A percentile compares a stretch with the other conserved stretches of the same genome.
Conservation (phyloP, 2,797 vertebrate genomes). For the Synanceia verrucosa region DNA sequence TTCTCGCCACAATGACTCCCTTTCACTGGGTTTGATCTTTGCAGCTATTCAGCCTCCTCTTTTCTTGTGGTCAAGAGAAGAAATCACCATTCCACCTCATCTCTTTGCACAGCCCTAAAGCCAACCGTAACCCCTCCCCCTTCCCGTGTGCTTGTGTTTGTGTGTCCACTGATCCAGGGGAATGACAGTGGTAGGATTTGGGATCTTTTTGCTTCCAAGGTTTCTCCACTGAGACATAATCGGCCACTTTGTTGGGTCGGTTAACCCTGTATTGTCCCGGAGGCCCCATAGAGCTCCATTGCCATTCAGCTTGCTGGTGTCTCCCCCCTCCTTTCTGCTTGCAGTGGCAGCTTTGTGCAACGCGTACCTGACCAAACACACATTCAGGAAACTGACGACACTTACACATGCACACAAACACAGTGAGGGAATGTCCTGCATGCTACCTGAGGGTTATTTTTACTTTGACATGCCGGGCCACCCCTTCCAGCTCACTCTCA, state of each 20-base stretch:
- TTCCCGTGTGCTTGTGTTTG: constrained; percentile 58
- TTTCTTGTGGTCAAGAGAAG: constrained; percentile 64
- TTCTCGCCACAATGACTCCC: constrained; percentile 70
- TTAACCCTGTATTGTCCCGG: constrained; percentile 66
- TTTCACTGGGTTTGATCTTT: constrained; percentile 76
- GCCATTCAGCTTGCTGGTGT: constrained; percentile 35
- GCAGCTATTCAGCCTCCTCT: constrained; percentile 63
- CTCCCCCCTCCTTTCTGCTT: not conserved
- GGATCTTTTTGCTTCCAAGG: constrained; percentile 47
- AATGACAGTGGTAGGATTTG: constrained; percentile 59
- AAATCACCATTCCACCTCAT: constrained; percentile 38
- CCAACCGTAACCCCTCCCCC: constrained; percentile 17
- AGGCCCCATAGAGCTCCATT: constrained; percentile 46
- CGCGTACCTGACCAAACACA: constrained; percentile 35
- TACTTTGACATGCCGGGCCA: constrained; percentile 49
- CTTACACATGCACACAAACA: constrained; percentile 36
- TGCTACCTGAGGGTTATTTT: constrained; percentile 61
- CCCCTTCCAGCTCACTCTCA: constrained; percentile 38
- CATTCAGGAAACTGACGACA: constrained; percentile 30
- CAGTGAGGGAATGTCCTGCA: constrained; percentile 4
- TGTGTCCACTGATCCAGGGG: constrained; percentile 59
- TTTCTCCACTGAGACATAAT: constrained; percentile 66
- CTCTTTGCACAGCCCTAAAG: constrained; percentile 38
- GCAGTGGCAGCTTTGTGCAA: constrained; percentile 26
- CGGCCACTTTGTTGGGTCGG: constrained; percentile 68